Evolutionary conservation across 1,140 invertebrate species (phyloP), one percentile per base, ranked within the genome.

Genomic region (Asobara japonica): DNA sequence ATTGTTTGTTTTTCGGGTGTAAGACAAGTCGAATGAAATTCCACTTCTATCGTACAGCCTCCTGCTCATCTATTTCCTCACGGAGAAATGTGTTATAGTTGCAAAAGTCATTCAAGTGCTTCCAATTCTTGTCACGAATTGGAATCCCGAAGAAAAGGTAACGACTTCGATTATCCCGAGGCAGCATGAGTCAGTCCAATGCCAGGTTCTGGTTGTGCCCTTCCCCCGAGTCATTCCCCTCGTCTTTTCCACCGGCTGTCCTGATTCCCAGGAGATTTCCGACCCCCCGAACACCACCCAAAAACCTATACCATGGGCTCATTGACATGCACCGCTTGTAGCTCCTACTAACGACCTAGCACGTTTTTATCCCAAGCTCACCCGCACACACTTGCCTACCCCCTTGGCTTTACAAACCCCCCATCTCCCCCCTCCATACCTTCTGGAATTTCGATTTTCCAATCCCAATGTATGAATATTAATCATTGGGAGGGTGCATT

Each of bases 241-340:
- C 66, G 70, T 73, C 77, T 69, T 76, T 75, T 66, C 71, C 41
- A 80, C 78, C 83, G 84, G 84, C 77, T 86, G 84, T 84, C 77
- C 73, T 71, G 75, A 80, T 86, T 86, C 84, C 84, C 84, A 84
- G 77, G 84, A 82, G 84, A 76, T 84, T 84, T 84, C 38, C 56
- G 20, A 45, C n/a, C 60, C 51, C 51, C 31, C 31, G 41, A 20
- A 18, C 27, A 60, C 30, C 20, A 10, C 7, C 70, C 51, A 11
- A 56, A 25, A 66, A 41, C 66, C 73, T 62, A 67, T 65, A 62
- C 20, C 13, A n/a, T 33, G 18, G 74, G 65, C 81, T 85, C 84
- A 86, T 85, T 86, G 84, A 79, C 84, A 86, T 86, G 84, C 84
- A 85, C 84, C 82, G 82, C 82, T 73, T 80, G 78, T 78, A 78